phyloP scores from a whole-genome alignment of 2,888 invertebrate genomes.

The Folsomia candida region DNA sequence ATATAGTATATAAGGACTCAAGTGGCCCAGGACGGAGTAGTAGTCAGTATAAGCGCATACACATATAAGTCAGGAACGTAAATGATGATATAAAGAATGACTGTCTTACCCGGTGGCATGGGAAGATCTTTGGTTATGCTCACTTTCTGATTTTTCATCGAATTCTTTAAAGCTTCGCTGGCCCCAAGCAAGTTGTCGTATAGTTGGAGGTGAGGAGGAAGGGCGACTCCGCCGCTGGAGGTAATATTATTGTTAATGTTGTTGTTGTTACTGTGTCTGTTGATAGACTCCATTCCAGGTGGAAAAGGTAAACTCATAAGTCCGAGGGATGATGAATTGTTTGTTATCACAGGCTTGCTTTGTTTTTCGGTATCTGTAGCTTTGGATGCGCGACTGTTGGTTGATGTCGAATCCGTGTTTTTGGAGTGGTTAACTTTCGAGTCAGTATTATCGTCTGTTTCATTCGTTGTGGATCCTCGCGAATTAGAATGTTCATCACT shows the following conservation, averaged over 20 bases:
- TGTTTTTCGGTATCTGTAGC: conserved; percentile 51
- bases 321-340: conserved; percentile 21
- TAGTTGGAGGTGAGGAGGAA: conserved; percentile 16
- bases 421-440: conserved; percentile 50
- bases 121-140: conserved; percentile 82
- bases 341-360: conserved; percentile 35
- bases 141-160: conserved; percentile 34
- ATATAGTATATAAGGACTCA: conserved; percentile 36
- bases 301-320: conserved; percentile 47
- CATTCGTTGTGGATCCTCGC: conserved; percentile 52
- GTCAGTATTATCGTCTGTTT: conserved; percentile 63
- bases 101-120: conserved; percentile 77
- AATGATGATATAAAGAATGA: conserved; percentile 21
- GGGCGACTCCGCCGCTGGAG: conserved; percentile 13
- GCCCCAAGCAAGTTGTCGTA: conserved; percentile 27
- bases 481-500: not conserved
- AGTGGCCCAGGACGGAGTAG: conserved; percentile 42
- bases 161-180: conserved; percentile 19
- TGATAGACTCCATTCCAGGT: conserved; percentile 43
- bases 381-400: conserved; percentile 52
- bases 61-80: conserved; percentile 26
- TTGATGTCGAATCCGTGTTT: no score
- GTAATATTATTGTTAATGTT: conserved; percentile 9
- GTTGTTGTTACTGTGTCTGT: no score
- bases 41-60: not conserved